Evolutionary conservation across 2,888 invertebrate species (phyloP).

Genomic region (Apocheima hispidaria): DNA sequence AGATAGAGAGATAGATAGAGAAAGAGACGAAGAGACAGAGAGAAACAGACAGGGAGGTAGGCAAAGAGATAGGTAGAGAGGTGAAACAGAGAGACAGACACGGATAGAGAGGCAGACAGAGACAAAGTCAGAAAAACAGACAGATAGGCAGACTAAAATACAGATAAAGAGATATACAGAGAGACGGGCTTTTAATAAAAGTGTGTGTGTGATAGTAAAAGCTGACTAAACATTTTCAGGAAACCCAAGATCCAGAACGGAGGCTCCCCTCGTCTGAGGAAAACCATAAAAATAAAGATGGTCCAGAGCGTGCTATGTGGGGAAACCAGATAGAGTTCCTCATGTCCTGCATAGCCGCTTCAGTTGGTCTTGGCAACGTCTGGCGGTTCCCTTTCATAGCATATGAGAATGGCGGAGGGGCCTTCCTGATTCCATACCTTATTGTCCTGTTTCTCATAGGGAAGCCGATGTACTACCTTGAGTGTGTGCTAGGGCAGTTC

Average conservation of each 20-base stretch:
- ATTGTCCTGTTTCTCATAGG: constrained; percentile 87
- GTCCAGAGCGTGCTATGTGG: constrained; percentile 66
- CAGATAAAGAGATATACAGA: too few relatives aligned
- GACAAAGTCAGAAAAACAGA: too few relatives aligned
- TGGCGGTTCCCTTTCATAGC: constrained; percentile 78
- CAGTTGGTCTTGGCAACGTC: constrained; percentile 87
- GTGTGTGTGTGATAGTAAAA: too few relatives aligned
- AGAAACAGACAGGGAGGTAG: too few relatives aligned
- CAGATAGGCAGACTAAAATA: too few relatives aligned
- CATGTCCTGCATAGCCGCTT: constrained; percentile 87
- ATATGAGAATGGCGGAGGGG: constrained; percentile 83
- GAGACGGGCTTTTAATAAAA: neutral
- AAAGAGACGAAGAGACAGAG: too few relatives aligned
- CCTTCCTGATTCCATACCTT: constrained; percentile 76
- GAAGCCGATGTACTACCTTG: constrained; percentile 90
- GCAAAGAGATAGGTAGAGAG: too few relatives aligned
- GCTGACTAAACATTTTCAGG: neutral
- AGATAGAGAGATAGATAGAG: too few relatives aligned
- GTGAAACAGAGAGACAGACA: too few relatives aligned
- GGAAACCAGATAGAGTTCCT: constrained; percentile 86
- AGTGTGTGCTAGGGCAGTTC: constrained; percentile 91
- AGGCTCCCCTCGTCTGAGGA: too few relatives aligned
- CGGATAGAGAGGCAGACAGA: too few relatives aligned
- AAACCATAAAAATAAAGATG: neutral
- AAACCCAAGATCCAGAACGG: neutral